These are phyloP conservation scores for Lycocorax pyrrhopterus DNA, from an alignment of 2,113 vertebrate genomes.

Conservation along the genomic window DNA sequence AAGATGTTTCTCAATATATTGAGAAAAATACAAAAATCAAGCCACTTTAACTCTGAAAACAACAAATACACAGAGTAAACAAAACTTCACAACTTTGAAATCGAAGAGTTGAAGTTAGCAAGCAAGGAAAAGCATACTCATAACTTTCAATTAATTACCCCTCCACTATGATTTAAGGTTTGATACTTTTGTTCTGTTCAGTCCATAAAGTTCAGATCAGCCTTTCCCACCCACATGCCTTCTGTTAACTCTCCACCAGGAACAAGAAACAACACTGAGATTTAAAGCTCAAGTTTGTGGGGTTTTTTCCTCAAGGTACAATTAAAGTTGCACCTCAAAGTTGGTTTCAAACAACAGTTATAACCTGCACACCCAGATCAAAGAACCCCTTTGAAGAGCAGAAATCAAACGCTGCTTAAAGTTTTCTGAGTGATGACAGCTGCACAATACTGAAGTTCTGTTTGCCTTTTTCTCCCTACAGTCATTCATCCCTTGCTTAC, in stretches of 20 bases:
- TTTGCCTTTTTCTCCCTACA: slow-evolving; percentile 5
- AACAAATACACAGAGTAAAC: background rate
- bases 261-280: background rate
- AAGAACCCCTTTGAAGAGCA: slow-evolving; percentile 46
- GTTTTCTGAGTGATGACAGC: slow-evolving; percentile 20
- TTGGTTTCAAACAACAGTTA: background rate
- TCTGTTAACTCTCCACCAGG: background rate
- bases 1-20: background rate
- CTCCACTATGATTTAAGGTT: background rate
- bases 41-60: background rate
- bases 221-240: background rate
- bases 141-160: background rate
- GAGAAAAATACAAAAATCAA: background rate
- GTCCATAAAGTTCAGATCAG: background rate
- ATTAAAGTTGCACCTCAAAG: slow-evolving; percentile 40
- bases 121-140: background rate
- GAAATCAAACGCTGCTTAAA: slow-evolving; percentile 38
- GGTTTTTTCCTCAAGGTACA: background rate
- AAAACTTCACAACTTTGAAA: background rate
- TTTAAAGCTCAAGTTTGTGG: background rate
- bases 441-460: slow-evolving; percentile 13
- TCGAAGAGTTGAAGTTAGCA: background rate
- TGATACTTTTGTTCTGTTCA: background rate
- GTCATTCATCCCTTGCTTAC: slow-evolving; percentile 70
- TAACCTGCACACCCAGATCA: slow-evolving; percentile 44